Evolutionary conservation across 2,797 vertebrate genomes (phyloP), one percentile per base, ranked within the genome.

Genomic region (Alauda arvensis): DNA sequence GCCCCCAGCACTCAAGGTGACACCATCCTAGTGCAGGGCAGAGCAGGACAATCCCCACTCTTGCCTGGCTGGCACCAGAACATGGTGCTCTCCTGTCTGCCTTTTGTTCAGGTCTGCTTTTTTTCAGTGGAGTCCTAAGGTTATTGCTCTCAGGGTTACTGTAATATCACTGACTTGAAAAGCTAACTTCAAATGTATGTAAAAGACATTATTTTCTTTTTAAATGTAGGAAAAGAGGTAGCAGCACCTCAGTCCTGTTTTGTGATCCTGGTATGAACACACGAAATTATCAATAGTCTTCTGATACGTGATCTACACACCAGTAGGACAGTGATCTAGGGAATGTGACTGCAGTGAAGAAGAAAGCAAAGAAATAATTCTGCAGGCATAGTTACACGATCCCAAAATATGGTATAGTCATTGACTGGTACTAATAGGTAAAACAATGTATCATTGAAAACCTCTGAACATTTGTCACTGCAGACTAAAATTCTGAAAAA

Each of bases 51-150:
- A 53, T 31, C 29, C 7, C 16, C 4, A 53, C 26, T 9, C 18
- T 42, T 14, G 2, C 16, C 31, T 1, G 2, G 18, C 31, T 77
- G 60, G 15, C 0, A 0, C 15, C 10, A 28, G 55, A 17, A 60
- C 8, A 29, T 1, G 19, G 19, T 20, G 5, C 9, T 13, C 34
- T 79, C 23, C 16, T 15, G 8, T 2, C 34, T 67, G 11, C 10
- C 16, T 42, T 43, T 60, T 42, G 4, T 9, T 23, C 23, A 43
- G 7, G 8, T 40, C 40, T 18, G 29, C 1, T 8, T 33, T 66
- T 66, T 56, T 79, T 60, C 63, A 65, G 26, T 48, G 46, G 70
- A 62, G 12, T 25, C 28, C 8, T 62, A 70, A 55, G 14, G 6
- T 77, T 48, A 24, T n/a, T 7, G 14, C 81, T 82, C 34, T 59